A percentile compares a stretch with the other conserved stretches of the same genome.
Conservation (phyloP, 2,113 vertebrate genomes). For the Nycticryphes semicollaris region DNA sequence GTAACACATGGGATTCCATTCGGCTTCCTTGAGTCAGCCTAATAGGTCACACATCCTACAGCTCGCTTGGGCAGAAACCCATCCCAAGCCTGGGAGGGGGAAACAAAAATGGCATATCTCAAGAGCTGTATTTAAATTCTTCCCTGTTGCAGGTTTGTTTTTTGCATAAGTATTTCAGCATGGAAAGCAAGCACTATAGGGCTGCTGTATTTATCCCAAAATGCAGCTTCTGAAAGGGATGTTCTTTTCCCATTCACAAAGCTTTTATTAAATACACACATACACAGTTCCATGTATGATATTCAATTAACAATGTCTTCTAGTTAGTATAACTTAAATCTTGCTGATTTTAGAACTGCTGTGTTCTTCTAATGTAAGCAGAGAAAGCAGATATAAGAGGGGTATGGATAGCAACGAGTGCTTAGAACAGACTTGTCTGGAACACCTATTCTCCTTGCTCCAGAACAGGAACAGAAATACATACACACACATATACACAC, state of each 20-base stretch:
- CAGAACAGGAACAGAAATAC: background rate
- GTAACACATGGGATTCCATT: background rate
- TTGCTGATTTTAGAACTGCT: background rate
- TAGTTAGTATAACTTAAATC: background rate
- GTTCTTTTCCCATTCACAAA: background rate
- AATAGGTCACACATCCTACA: background rate
- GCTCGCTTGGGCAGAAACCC: background rate
- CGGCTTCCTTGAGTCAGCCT: background rate
- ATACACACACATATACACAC: background rate
- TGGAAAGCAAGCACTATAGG: background rate
- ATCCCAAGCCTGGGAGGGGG: background rate
- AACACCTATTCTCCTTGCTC: background rate
- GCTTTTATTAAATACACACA: background rate
- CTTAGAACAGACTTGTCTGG: background rate
- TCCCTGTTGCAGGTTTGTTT: background rate
- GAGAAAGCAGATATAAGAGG: background rate
- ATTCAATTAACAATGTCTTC: background rate
- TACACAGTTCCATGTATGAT: background rate
- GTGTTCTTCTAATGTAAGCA: background rate
- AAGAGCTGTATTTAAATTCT: background rate
- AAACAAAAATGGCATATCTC: background rate
- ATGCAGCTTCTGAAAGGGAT: background rate
- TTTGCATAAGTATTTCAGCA: background rate
- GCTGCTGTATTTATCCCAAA: background rate
- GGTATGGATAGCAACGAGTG: background rate